Conservation (phyloP, 2,888 invertebrate species). For the Agapostemon virescens region DNA sequence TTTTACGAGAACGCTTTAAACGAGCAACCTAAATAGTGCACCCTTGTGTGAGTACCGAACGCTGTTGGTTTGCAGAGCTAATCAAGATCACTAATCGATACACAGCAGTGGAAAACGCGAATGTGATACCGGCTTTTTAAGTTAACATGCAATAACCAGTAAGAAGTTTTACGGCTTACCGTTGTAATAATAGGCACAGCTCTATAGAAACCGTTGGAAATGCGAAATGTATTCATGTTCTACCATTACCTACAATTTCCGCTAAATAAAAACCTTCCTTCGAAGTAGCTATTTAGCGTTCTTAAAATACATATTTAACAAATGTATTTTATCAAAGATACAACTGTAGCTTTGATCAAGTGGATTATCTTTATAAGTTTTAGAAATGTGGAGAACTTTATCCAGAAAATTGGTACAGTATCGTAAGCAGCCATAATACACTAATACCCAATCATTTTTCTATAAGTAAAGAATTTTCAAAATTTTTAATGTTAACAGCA, state of each 20-base stretch:
- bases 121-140: constrained; percentile 3
- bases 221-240: not conserved
- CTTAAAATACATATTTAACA: not conserved
- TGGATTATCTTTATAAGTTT: not conserved
- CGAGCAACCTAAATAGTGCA: constrained; percentile 36
- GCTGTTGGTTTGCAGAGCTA: constrained; percentile 21
- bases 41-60: constrained; percentile 23
- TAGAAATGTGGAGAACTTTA: not conserved
- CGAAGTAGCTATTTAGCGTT: not conserved
- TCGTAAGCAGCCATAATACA: too few species aligned
- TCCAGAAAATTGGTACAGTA: not conserved
- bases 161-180: constrained; percentile 5
- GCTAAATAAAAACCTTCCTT: not conserved
- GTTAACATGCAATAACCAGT: constrained; percentile 19
- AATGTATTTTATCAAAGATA: not conserved
- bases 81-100: constrained; percentile 46
- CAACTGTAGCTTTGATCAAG: not conserved
- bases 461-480: not conserved
- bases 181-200: not conserved
- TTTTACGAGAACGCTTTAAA: constrained; percentile 66
- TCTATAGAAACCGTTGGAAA: not conserved
- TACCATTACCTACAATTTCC: not conserved
- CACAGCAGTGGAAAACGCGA: not conserved
- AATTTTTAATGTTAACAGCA: too few species aligned
- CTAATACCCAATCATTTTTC: not conserved